Conservation (phyloP, 2,113 vertebrate species). For the Lepus timidus region DNA sequence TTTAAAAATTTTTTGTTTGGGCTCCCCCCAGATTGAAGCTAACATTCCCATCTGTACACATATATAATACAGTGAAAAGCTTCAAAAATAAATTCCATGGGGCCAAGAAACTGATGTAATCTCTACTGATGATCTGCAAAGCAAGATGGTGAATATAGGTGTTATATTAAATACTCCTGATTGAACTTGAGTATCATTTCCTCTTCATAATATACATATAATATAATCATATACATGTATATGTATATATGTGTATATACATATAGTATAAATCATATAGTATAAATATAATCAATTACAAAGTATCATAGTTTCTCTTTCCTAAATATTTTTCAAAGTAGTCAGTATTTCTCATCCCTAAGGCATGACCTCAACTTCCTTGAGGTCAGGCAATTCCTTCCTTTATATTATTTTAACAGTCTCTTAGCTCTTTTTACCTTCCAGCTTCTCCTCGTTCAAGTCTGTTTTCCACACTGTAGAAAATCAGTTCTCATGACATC, state of each 20-base stretch:
- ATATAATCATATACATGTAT: too few relatives aligned
- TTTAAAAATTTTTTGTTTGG: background rate
- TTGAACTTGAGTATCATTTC: background rate
- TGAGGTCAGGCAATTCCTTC: background rate
- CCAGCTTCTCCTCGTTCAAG: background rate
- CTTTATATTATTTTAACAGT: background rate
- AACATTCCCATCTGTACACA: background rate
- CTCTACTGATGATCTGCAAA: background rate
- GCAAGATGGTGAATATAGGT: background rate
- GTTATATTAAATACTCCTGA: background rate
- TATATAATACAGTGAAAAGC: background rate
- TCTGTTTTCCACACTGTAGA: background rate
- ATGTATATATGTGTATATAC: too few relatives aligned
- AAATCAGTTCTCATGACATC: background rate
- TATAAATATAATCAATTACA: background rate
- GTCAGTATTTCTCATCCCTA: background rate
- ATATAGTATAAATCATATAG: too few relatives aligned
- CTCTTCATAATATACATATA: background rate
- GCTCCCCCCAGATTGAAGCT: too few relatives aligned
- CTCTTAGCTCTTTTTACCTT: background rate
- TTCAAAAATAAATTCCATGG: background rate
- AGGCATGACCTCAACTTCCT: background rate
- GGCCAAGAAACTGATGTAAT: background rate
- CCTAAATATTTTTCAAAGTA: background rate
- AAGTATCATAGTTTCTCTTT: background rate